Conservation (phyloP, 2,113 vertebrate species). For the Zootoca vivipara region DNA sequence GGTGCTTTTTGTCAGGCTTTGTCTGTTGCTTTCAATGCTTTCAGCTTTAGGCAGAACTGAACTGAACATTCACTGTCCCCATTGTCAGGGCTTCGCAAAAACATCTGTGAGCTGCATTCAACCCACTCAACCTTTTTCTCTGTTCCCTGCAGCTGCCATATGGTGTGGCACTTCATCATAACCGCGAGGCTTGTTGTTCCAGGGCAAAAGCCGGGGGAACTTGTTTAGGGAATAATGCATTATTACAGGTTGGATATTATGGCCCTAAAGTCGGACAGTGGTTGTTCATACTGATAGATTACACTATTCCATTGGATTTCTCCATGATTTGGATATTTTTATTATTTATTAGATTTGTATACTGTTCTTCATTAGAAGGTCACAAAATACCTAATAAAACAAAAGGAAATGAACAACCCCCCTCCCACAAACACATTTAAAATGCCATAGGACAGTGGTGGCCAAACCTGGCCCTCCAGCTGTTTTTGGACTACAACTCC, state of each 20-base stretch:
- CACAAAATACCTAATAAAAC: no score
- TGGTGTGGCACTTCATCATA: not conserved
- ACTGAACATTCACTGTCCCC: constrained; percentile 2
- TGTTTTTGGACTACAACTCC: no score
- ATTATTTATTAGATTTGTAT: no score
- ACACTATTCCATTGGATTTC: not conserved
- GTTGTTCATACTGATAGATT: not conserved
- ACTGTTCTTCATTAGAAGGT: no score
- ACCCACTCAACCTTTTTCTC: not conserved
- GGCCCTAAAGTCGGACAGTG: not conserved
- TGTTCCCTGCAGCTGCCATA: not conserved
- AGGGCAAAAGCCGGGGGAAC: not conserved
- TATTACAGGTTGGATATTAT: not conserved
- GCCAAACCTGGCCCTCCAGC: no score
- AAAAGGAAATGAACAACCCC: no score
- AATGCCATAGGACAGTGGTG: no score
- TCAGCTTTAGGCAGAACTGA: constrained; percentile 27
- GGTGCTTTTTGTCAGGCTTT: not conserved
- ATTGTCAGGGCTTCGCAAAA: not conserved
- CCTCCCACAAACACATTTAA: no score
- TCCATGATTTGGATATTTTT: not conserved
- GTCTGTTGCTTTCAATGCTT: constrained; percentile 6
- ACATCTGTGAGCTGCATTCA: not conserved
- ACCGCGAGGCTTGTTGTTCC: not conserved
- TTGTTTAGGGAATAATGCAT: not conserved